Evolutionary conservation across 2,888 invertebrate genomes (phyloP).

Genomic region (Sturmia bella): DNA sequence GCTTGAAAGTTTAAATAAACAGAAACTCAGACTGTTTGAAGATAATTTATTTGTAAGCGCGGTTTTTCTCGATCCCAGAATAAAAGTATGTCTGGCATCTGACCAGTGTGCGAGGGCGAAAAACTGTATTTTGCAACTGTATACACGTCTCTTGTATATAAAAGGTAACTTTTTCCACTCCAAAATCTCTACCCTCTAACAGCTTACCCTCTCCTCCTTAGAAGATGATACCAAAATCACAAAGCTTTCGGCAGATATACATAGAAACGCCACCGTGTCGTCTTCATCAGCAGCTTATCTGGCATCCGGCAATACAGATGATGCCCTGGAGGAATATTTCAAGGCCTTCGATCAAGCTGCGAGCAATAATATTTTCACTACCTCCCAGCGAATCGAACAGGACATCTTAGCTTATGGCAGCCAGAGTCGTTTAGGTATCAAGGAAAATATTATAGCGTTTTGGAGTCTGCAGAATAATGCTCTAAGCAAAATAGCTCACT

Average conservation of each 20-base stretch:
- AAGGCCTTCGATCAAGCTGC: slow-evolving; percentile 17
- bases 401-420: slow-evolving; percentile 38
- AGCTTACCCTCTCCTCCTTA: too few species aligned
- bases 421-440: slow-evolving; percentile 39
- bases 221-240: too few species aligned
- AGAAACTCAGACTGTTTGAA: slow-evolving; percentile 22
- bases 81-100: slow-evolving; percentile 33
- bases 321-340: slow-evolving; percentile 30
- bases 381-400: slow-evolving; percentile 28
- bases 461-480: slow-evolving; percentile 38
- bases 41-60: slow-evolving; percentile 47
- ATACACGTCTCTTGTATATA: slow-evolving; percentile 30
- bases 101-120: slow-evolving; percentile 36
- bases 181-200: too few species aligned
- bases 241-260: too few species aligned
- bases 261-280: too few species aligned
- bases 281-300: too few species aligned
- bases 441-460: slow-evolving; percentile 49
- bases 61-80: slow-evolving; percentile 45
- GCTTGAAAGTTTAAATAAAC: slow-evolving; percentile 16
- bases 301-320: background rate
- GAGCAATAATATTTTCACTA: background rate
- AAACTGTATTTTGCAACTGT: slow-evolving; percentile 33
- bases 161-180: slow-evolving; percentile 34
- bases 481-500: slow-evolving; percentile 32